Evolutionary conservation across 2,113 vertebrate species (phyloP).

Genomic region (Zapus hudsonius): DNA sequence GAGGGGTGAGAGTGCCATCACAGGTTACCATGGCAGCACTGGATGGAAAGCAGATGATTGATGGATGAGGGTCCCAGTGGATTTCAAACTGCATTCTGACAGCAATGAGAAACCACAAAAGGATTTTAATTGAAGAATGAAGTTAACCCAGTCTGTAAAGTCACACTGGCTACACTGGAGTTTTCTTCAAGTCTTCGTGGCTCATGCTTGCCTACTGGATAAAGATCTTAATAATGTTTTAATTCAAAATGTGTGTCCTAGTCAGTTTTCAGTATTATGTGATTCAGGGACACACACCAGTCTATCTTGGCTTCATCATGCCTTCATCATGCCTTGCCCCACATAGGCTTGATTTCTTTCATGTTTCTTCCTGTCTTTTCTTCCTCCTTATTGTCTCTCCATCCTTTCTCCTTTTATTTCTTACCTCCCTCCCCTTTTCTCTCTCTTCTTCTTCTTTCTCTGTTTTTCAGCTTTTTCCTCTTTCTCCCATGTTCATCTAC

Average conservation of each 20-base stretch:
- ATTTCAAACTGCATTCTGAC: neutral
- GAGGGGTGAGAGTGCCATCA: no score
- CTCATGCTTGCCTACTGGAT: neutral
- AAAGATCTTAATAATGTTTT: neutral
- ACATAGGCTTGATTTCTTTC: neutral
- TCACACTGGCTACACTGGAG: neutral
- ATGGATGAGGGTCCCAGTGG: neutral
- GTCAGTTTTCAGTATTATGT: neutral
- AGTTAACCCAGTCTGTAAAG: slow-evolving; percentile 6
- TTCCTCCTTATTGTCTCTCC: neutral
- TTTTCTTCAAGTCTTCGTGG: neutral
- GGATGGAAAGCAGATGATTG: neutral
- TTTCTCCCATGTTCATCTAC: neutral
- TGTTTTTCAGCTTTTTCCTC: no score
- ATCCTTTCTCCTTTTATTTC: neutral
- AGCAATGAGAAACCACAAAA: neutral
- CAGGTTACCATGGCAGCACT: neutral
- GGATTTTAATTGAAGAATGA: slow-evolving; percentile 6
- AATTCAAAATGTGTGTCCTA: neutral
- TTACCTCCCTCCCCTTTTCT: neutral
- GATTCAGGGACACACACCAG: neutral
- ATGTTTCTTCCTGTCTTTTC: no score
- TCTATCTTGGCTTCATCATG: neutral
- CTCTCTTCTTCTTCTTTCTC: neutral
- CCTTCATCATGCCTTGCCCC: no score